These are phyloP conservation scores for Conus betulinus DNA, from an alignment of 1,140 invertebrate genomes.

Conservation along the genomic window DNA sequence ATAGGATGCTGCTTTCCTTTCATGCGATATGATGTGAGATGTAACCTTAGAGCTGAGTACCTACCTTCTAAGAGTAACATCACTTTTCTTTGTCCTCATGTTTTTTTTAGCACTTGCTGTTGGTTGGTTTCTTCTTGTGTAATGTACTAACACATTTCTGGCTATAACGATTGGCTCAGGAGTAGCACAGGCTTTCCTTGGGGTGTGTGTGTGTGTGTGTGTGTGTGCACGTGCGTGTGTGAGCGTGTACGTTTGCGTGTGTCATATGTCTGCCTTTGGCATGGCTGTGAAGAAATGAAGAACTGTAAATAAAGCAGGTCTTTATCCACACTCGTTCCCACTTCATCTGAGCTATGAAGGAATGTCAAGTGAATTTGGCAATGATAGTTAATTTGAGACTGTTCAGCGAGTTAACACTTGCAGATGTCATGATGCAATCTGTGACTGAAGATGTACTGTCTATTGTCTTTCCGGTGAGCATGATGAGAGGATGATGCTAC, in stretches of 20 bases:
- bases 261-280: too few species aligned
- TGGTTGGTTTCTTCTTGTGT: neutral
- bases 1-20: neutral
- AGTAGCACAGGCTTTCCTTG: neutral
- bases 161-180: neutral
- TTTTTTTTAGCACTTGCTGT: neutral
- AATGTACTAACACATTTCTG: neutral
- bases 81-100: neutral
- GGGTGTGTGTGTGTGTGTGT: neutral
- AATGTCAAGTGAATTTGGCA: neutral
- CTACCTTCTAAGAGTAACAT: neutral
- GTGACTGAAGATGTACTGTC: neutral
- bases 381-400: neutral
- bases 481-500: neutral
- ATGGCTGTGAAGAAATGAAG: neutral
- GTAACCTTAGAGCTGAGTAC: neutral
- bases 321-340: neutral
- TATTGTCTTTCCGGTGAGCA: neutral
- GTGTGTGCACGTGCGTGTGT: neutral
- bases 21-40: neutral
- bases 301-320: neutral
- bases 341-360: neutral
- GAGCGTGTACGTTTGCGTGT: neutral
- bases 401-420: neutral
- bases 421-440: neutral